Evolutionary conservation across 1,140 invertebrate genomes (phyloP).

Genomic region (Ceratina calcarata): DNA sequence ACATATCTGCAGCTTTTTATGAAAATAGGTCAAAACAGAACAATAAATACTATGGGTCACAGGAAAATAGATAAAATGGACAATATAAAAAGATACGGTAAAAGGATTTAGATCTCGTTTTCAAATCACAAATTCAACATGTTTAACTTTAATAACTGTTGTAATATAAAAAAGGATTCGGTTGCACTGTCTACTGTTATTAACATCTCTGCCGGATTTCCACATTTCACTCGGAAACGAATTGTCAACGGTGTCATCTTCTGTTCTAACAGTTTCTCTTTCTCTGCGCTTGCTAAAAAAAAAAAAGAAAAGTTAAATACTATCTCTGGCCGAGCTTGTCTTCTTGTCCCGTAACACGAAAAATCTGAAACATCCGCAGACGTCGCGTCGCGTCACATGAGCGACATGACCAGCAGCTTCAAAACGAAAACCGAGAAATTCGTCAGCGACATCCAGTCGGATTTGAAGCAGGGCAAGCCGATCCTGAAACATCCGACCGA

Average conservation of each 20-base stretch:
- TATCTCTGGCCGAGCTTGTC: conserved; percentile 33
- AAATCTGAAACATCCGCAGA: conserved; percentile 77
- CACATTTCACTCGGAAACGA: too few relatives aligned
- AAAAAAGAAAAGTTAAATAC: neutral
- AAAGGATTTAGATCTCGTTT: too few relatives aligned
- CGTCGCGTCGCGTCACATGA: conserved; percentile 83
- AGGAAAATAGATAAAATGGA: too few relatives aligned
- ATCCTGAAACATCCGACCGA: conserved; percentile 79
- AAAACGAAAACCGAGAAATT: conserved; percentile 87
- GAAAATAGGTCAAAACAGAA: too few relatives aligned
- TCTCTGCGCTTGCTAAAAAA: conserved; percentile 35
- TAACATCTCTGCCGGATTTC: neutral
- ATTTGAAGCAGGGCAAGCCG: conserved; percentile 82
- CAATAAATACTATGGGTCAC: too few relatives aligned
- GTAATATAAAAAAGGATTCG: too few relatives aligned
- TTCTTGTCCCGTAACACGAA: conserved; percentile 46
- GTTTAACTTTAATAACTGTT: too few relatives aligned
- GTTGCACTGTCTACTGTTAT: too few relatives aligned
- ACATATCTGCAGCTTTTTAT: too few relatives aligned
- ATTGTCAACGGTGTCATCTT: conserved; percentile 1
- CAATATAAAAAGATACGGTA: too few relatives aligned
- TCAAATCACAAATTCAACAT: too few relatives aligned
- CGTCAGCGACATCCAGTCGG: conserved; percentile 84
- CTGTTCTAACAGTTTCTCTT: conserved; percentile 10
- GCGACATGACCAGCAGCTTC: conserved; percentile 85